A percentile compares a stretch with the other conserved stretches of the same genome.
phyloP scores from a whole-genome alignment of 2,113 vertebrate genomes.

The Prochilodus magdalenae region DNA sequence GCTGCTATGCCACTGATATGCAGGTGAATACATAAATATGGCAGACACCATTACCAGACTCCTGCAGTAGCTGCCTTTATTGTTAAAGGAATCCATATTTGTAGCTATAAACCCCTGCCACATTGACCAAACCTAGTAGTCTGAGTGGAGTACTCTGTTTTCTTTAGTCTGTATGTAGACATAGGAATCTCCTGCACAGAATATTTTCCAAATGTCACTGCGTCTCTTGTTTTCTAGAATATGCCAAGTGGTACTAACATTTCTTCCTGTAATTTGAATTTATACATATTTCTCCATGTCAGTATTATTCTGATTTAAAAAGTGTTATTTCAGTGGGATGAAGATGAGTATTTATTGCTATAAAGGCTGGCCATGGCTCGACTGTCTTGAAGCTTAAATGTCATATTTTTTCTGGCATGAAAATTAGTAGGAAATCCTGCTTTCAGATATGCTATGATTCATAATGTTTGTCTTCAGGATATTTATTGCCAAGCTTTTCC shows the following conservation, averaged over 20 bases:
- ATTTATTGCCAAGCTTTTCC: slow-evolving; percentile 57
- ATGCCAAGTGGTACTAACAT: slow-evolving; percentile 57
- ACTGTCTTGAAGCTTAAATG: slow-evolving; percentile 63
- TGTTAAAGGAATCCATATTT: slow-evolving; percentile 20
- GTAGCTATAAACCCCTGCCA: slow-evolving; percentile 25
- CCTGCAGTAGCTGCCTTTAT: slow-evolving; percentile 21
- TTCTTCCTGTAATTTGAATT: slow-evolving; percentile 63
- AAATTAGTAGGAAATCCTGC: slow-evolving; percentile 50
- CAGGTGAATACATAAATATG: slow-evolving; percentile 18
- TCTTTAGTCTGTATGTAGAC: slow-evolving; percentile 15
- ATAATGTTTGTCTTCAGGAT: slow-evolving; percentile 62
- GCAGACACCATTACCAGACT: neutral
- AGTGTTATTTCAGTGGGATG: slow-evolving; percentile 64
- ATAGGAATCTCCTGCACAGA: slow-evolving; percentile 29
- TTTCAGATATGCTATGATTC: slow-evolving; percentile 65
- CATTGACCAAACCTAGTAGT: slow-evolving; percentile 1
- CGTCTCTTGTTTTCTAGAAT: slow-evolving; percentile 57
- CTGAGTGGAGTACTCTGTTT: slow-evolving; percentile 23
- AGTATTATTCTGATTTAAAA: slow-evolving; percentile 39
- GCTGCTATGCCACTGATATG: neutral
- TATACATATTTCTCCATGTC: slow-evolving; percentile 62
- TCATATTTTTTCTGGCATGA: slow-evolving; percentile 64
- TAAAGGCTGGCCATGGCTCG: slow-evolving; percentile 64
- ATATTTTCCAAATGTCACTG: slow-evolving; percentile 49
- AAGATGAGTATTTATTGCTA: slow-evolving; percentile 67